A percentile compares a stretch with the other conserved stretches of the same genome.
These are phyloP conservation scores for Syrphus vitripennis DNA, from an alignment of 2,888 invertebrate genomes.

Conservation along the genomic window DNA sequence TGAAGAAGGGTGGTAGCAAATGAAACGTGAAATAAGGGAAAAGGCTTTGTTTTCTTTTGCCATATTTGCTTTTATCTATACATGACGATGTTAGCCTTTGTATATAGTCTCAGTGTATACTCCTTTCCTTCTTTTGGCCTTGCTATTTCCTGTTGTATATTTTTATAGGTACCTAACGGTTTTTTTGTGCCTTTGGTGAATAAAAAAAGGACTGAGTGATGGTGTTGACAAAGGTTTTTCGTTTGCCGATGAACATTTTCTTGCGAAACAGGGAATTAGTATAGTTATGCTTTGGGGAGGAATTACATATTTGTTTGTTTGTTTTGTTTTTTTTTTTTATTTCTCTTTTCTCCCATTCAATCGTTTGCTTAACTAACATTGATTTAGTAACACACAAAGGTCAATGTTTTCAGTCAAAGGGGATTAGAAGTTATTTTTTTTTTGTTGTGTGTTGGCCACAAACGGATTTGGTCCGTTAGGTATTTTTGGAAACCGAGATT, in stretches of 20 bases:
- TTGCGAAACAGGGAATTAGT: slow-evolving; percentile 35
- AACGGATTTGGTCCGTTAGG: slow-evolving; percentile 23
- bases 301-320: not conserved
- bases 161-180: not conserved
- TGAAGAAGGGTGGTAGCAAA: not conserved
- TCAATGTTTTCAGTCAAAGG: slow-evolving; percentile 47
- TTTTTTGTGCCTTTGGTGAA: slow-evolving; percentile 4
- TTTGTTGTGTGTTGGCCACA: not conserved
- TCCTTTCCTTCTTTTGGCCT: not conserved
- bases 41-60: slow-evolving; percentile 47
- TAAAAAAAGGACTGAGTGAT: not conserved
- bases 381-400: slow-evolving; percentile 47
- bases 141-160: not conserved
- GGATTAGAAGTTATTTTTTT: slow-evolving; percentile 27
- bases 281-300: slow-evolving; percentile 8
- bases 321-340: not conserved
- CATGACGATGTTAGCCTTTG: not conserved
- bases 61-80: not conserved
- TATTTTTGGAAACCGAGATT: slow-evolving; percentile 32
- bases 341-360: not conserved
- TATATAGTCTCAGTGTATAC: not conserved
- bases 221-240: slow-evolving; percentile 27
- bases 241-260: slow-evolving; percentile 36
- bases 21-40: slow-evolving; percentile 58
- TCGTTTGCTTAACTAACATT: slow-evolving; percentile 52